Evolutionary conservation across 2,797 vertebrate genomes (phyloP).

Genomic region (Hozukius guyotensis): DNA sequence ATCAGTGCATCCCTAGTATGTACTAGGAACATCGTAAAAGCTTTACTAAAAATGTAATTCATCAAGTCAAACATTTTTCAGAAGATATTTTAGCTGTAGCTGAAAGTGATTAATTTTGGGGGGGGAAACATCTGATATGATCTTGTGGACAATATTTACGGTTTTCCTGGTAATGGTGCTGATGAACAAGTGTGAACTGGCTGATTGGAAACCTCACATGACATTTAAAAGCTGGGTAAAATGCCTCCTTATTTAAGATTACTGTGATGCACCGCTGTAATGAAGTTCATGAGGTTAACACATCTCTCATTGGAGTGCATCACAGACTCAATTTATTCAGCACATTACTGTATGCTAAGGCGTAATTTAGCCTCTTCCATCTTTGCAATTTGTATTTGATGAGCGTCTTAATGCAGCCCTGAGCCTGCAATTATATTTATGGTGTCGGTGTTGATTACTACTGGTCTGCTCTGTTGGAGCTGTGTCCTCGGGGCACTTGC

Average conservation of each 20-base stretch:
- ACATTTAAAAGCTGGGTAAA: background rate
- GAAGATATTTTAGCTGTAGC: background rate
- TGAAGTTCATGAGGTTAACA: conserved; percentile 21
- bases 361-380: conserved; percentile 43
- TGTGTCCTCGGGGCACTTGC: conserved; percentile 6
- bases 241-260: background rate
- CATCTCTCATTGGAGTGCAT: conserved; percentile 12
- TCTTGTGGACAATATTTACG: background rate
- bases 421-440: conserved; percentile 46
- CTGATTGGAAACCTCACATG: background rate
- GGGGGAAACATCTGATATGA: background rate
- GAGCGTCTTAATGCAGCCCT: conserved; percentile 43
- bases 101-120: background rate
- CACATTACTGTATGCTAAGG: conserved; percentile 21
- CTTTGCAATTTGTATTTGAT: conserved; percentile 60
- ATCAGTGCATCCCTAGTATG: background rate
- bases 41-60: background rate
- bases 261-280: background rate
- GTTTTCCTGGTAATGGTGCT: background rate
- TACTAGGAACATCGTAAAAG: background rate
- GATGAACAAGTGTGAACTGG: background rate
- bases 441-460: conserved; percentile 46
- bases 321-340: conserved; percentile 39
- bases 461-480: conserved; percentile 20
- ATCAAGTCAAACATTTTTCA: background rate